Conservation (phyloP, 2,888 invertebrate genomes). For the Molorchus minor region DNA sequence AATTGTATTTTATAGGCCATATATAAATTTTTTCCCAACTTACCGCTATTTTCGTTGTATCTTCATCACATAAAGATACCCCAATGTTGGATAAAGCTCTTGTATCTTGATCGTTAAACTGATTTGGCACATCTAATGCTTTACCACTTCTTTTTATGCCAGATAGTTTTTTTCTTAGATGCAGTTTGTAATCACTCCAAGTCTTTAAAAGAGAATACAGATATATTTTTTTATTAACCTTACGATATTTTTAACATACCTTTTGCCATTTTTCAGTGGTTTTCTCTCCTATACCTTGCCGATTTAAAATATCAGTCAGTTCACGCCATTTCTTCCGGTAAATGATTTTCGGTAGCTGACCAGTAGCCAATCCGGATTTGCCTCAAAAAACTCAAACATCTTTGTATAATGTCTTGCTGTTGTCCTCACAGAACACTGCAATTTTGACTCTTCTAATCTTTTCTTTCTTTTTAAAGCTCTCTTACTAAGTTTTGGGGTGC, state of each 20-base stretch:
- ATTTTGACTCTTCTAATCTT: slow-evolving; percentile 15
- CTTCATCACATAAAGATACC: slow-evolving; percentile 18
- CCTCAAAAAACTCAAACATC: slow-evolving; percentile 28
- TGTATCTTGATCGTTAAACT: slow-evolving; percentile 20
- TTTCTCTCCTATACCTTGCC: slow-evolving; percentile 27
- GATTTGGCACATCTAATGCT: slow-evolving; percentile 16
- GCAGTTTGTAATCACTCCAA: slow-evolving; percentile 26
- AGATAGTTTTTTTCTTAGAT: slow-evolving; percentile 22
- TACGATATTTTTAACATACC: slow-evolving; percentile 1
- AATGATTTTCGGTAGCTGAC: slow-evolving; percentile 25
- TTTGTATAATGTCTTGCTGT: slow-evolving; percentile 26
- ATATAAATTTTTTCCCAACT: neutral
- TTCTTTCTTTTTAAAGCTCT: slow-evolving; percentile 17
- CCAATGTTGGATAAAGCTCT: slow-evolving; percentile 21
- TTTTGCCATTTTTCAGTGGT: slow-evolving; percentile 30
- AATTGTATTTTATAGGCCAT: too few relatives aligned
- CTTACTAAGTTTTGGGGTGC: slow-evolving; percentile 12
- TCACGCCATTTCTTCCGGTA: slow-evolving; percentile 29
- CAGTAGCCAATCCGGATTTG: slow-evolving; percentile 27
- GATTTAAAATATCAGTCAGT: slow-evolving; percentile 23
- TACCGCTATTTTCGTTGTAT: slow-evolving; percentile 13
- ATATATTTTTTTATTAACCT: neutral
- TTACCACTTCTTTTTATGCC: slow-evolving; percentile 17
- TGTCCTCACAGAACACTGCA: slow-evolving; percentile 21
- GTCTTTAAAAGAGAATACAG: slow-evolving; percentile 16